Evolutionary conservation across 92 coral and sea anemone species (phyloP).

Genomic region (Palythoa heliodiscus): DNA sequence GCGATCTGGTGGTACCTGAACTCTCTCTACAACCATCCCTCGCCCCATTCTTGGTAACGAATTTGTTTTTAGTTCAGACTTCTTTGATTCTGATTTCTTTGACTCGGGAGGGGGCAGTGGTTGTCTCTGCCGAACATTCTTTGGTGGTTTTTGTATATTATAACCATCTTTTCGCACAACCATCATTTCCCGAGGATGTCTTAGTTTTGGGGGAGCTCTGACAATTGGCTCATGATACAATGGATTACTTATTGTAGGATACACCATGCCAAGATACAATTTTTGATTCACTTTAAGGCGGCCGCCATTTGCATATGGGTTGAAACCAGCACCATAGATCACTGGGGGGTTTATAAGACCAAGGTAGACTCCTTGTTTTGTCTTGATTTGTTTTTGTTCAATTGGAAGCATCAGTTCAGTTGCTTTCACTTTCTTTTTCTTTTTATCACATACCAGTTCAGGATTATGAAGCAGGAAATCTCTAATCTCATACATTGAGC

Average conservation of each 20-base stretch:
- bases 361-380: constrained; percentile 90
- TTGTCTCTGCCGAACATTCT: constrained; percentile 33
- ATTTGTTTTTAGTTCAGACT: constrained; percentile 33
- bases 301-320: constrained; percentile 58
- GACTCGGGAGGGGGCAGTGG: constrained; percentile 30
- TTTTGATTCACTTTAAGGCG: constrained; percentile 82
- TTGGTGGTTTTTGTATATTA: constrained; percentile 12
- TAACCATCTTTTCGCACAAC: constrained; percentile 77
- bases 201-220: constrained; percentile 28
- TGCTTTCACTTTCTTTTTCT: constrained; percentile 49
- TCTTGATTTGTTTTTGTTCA: constrained; percentile 80
- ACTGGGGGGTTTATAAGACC: constrained; percentile 82
- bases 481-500: constrained; percentile 74
- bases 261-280: constrained; percentile 81
- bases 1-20: neutral
- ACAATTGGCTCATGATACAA: constrained; percentile 62
- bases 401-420: constrained; percentile 32
- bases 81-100: constrained; percentile 36
- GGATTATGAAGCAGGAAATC: constrained; percentile 73
- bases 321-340: constrained; percentile 70
- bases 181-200: constrained; percentile 55
- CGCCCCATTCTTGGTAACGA: constrained; percentile 3
- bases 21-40: constrained; percentile 35
- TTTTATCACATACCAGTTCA: constrained; percentile 61
- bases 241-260: constrained; percentile 66